Percentiles rank a stretch among this genome's conserved stretches.
phyloP scores from a whole-genome alignment of 2,888 invertebrate genomes.

The Aelia acuminata region DNA sequence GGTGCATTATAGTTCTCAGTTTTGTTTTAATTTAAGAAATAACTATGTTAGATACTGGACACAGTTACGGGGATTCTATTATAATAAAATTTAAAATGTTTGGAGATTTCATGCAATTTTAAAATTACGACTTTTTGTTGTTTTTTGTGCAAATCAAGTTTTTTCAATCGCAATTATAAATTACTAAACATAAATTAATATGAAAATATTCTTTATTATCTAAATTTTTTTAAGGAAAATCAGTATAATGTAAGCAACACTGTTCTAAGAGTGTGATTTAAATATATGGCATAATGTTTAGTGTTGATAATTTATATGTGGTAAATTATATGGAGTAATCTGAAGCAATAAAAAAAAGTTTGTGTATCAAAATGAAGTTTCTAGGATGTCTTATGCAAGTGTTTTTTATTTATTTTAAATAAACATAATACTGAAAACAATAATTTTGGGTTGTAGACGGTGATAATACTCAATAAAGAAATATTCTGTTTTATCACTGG shows the following conservation, averaged over 20 bases:
- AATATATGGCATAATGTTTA: not conserved
- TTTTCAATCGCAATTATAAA: not conserved
- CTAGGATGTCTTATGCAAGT: not conserved
- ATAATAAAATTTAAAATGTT: not conserved
- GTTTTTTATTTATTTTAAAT: not conserved
- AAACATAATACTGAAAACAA: not conserved
- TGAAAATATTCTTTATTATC: not conserved
- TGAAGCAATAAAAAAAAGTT: not conserved
- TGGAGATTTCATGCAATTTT: constrained; percentile 11
- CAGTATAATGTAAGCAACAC: not conserved
- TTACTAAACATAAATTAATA: not conserved
- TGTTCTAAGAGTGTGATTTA: constrained; percentile 22
- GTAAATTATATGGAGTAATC: not conserved
- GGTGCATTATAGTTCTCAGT: not conserved
- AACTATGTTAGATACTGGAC: not conserved
- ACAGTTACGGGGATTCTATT: not conserved
- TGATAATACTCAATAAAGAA: not conserved
- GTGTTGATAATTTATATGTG: not conserved
- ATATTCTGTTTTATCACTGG: not conserved
- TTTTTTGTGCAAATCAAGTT: not conserved
- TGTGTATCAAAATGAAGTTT: not conserved
- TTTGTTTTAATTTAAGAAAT: not conserved
- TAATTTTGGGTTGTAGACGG: too few species aligned
- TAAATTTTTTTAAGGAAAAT: not conserved
- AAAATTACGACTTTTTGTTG: not conserved